Conservation (phyloP, 1,140 invertebrate species). For the Lordiphosa clarofinis region DNA sequence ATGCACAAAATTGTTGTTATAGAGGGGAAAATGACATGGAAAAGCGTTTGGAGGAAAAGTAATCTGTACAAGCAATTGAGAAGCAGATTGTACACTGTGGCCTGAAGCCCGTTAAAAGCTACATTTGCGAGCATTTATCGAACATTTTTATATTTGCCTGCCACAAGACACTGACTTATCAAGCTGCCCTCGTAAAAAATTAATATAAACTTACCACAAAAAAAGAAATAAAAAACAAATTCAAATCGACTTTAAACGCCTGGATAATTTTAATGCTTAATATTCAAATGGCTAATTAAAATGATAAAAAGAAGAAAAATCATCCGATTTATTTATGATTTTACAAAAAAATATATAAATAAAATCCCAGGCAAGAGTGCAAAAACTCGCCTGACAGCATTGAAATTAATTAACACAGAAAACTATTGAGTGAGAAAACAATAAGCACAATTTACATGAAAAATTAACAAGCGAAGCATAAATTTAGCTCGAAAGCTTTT, state of each 20-base stretch:
- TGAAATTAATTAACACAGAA: constrained; percentile 74
- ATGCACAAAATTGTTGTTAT: background rate
- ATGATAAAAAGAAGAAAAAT: constrained; percentile 16
- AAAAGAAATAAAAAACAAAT: no score
- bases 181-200: no score
- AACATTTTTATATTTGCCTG: no score
- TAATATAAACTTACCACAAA: no score
- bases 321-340: constrained; percentile 33
- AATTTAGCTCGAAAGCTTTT: constrained; percentile 38
- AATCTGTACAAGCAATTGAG: background rate
- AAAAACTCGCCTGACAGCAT: constrained; percentile 60
- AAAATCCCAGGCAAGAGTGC: constrained; percentile 48
- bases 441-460: constrained; percentile 34
- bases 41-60: background rate
- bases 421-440: constrained; percentile 60
- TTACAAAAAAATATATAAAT: constrained; percentile 1
- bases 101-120: no score
- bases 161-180: no score
- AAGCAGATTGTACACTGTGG: no score
- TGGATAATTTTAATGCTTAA: no score
- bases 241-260: no score
- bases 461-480: constrained; percentile 58
- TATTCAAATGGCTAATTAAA: background rate
- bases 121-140: no score
- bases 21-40: background rate